Base-by-base conservation (phyloP, 2,797 vertebrate species). In the Epinephelus awoara region DNA sequence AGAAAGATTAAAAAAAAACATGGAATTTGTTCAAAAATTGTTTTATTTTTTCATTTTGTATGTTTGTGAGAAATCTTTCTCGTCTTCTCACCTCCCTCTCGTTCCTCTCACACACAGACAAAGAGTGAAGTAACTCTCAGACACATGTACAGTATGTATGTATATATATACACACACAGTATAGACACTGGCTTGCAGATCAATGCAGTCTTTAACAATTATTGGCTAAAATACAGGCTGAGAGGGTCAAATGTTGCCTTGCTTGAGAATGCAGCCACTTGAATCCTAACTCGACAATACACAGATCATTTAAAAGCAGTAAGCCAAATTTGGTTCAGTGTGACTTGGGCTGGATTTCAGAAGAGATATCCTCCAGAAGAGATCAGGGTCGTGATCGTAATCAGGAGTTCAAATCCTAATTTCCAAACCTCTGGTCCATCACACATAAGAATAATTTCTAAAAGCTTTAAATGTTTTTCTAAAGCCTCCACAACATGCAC, bases 1-100 rank as follows among this genome's bases (percentile, higher is more conserved):
- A 86, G 72, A 25, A 13, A 17, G 66, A 66, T 4, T 7, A 6
- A 44, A 71, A 67, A 25, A 34, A 54, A 57, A 27, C 61, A 65
- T 75, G 80, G 74, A 78, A 55, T 44, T 21, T 74, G 66, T 85
- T 74, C 69, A 67, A 77, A 77, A 59, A 40, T 2, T 13, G 38
- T 67, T 75, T 76, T 25, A 17, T 52, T 42, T 27, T 29, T 71
- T 23, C 27, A 25, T 50, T n/a, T 88, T 85, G n/a, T 51, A 47
- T 25, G 63, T 78, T 75, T 1, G 75, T 79, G 82, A 83, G 70
- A 75, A 82, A 76, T 84, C 51, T 12, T 38, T 51, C 54, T 49
- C 2, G 5, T 79, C 19, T 88, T 86, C 87, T 83, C 89, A 82
- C 84, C 85, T 86, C 83, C 77, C 42, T 83, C 83, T 74, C 50